These are phyloP conservation scores for Drosophila sordidapex DNA, from an alignment of 2,888 invertebrate species.

Conservation along the genomic window DNA sequence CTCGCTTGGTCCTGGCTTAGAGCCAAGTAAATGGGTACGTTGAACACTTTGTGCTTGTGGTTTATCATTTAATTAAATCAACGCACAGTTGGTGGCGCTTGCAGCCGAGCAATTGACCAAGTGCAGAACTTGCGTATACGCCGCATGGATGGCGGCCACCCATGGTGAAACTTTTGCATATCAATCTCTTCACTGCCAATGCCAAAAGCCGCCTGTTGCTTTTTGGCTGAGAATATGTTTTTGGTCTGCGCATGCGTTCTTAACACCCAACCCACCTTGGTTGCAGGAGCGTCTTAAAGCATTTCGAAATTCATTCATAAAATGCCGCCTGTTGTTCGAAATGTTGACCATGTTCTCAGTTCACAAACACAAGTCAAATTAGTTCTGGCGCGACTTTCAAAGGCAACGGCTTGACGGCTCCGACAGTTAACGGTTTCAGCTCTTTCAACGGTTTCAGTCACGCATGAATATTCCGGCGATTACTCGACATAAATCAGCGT, in stretches of 20 bases:
- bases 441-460: neutral
- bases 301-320: slow-evolving; percentile 68
- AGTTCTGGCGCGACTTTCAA: slow-evolving; percentile 71
- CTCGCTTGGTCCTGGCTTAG: neutral
- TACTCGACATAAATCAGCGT: slow-evolving; percentile 64
- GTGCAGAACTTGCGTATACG: slow-evolving; percentile 44
- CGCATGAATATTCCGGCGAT: slow-evolving; percentile 26
- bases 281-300: neutral
- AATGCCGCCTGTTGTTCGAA: slow-evolving; percentile 49
- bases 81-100: slow-evolving; percentile 12
- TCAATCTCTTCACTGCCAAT: slow-evolving; percentile 14
- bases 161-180: slow-evolving; percentile 6
- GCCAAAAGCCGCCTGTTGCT: slow-evolving; percentile 53
- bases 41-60: slow-evolving; percentile 12
- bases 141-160: slow-evolving; percentile 18
- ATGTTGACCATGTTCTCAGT: slow-evolving; percentile 4
- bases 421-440: neutral
- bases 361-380: slow-evolving; percentile 17
- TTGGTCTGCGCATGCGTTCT: slow-evolving; percentile 38
- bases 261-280: neutral
- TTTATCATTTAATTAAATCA: slow-evolving; percentile 34
- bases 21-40: slow-evolving; percentile 4
- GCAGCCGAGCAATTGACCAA: neutral
- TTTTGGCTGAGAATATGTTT: slow-evolving; percentile 1
- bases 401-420: slow-evolving; percentile 34